These are phyloP conservation scores for Setipinna tenuifilis DNA, from an alignment of 2,797 vertebrate genomes.

Conservation along the genomic window DNA sequence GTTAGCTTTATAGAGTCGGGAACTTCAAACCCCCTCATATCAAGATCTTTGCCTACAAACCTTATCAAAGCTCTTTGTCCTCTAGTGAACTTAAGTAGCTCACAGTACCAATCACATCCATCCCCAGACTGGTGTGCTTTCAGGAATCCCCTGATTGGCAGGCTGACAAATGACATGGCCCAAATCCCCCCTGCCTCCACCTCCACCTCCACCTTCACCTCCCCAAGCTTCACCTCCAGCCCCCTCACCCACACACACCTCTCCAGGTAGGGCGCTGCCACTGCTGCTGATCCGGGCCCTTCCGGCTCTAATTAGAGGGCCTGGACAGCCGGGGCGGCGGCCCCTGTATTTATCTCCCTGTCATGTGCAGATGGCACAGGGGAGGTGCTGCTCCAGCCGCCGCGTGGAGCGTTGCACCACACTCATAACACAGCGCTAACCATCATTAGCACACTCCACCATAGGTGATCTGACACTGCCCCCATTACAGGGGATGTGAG, in stretches of 20 bases:
- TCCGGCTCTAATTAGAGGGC: slow-evolving; percentile 81
- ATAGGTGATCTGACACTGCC: not conserved
- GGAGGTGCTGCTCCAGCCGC: not conserved
- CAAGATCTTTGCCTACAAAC: not conserved
- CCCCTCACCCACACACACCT: not conserved
- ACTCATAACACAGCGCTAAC: not conserved
- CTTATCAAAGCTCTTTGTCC: slow-evolving; percentile 13
- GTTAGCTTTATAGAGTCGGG: not conserved
- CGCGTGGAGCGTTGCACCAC: not conserved
- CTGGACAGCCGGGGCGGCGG: slow-evolving; percentile 56
- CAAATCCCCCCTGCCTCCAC: not conserved
- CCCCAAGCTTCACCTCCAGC: no score
- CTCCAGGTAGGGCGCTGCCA: slow-evolving; percentile 61
- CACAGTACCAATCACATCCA: not conserved
- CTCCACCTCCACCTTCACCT: no score
- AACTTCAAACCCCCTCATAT: not conserved
- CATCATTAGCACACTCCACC: not conserved
- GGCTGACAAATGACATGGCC: not conserved
- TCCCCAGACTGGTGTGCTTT: not conserved
- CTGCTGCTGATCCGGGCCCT: slow-evolving; percentile 65
- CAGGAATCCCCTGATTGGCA: slow-evolving; percentile 15
- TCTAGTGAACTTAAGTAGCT: not conserved
- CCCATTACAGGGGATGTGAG: not conserved
- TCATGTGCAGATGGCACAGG: slow-evolving; percentile 52
- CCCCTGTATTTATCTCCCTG: slow-evolving; percentile 75